These are phyloP conservation scores for Epinephelus moara DNA, from an alignment of 2,113 vertebrate species.

Conservation along the genomic window DNA sequence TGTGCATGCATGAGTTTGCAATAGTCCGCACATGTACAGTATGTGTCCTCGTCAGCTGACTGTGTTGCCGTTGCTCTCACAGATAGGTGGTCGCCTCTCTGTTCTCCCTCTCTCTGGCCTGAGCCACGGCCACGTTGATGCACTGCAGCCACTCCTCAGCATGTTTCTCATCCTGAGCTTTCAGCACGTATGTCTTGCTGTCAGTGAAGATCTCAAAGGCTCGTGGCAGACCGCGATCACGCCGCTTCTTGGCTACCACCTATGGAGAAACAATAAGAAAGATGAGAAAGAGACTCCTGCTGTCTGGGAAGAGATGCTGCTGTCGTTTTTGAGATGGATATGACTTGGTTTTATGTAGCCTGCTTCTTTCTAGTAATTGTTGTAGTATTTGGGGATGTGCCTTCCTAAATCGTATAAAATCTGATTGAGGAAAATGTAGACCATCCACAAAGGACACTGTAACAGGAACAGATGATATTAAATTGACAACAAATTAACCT, in stretches of 20 bases:
- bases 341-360: not conserved
- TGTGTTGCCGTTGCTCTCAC: conserved; percentile 67
- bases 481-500: conserved; percentile 4
- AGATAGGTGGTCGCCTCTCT: conserved; percentile 94
- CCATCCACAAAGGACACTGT: not conserved
- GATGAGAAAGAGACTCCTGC: not conserved
- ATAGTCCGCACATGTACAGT: not conserved
- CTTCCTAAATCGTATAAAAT: not conserved
- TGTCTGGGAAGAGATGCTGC: not conserved
- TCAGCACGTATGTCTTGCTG: conserved; percentile 92
- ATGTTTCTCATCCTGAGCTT: conserved; percentile 92
- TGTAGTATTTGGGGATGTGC: not conserved
- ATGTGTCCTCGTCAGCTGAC: not conserved
- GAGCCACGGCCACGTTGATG: conserved; percentile 94
- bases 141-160: conserved; percentile 96
- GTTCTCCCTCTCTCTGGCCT: conserved; percentile 91
- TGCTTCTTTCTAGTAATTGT: not conserved
- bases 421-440: not conserved
- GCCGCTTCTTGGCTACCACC: conserved; percentile 89
- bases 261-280: not conserved
- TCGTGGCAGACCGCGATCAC: conserved; percentile 91
- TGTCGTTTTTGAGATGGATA: not conserved
- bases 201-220: conserved; percentile 98
- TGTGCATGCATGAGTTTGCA: not conserved
- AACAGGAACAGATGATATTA: not conserved